phyloP scores from a whole-genome alignment of 2,888 invertebrate species.

The Gasteruption jaculator region DNA sequence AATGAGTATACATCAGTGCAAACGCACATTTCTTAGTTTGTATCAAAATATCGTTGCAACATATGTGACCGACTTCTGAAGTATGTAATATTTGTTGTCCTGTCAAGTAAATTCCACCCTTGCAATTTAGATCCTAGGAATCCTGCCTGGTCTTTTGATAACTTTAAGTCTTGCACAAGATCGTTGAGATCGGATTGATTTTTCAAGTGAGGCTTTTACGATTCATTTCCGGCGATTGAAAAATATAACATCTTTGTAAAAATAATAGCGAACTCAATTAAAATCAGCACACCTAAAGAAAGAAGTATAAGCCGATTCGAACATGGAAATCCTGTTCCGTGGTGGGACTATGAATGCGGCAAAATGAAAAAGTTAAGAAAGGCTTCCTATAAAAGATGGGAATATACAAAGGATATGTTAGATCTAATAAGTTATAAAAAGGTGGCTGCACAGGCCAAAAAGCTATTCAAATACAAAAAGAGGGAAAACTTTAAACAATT shows the following conservation, averaged over 20 bases:
- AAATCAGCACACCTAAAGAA: conserved; percentile 1
- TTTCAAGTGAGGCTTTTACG: too few species aligned
- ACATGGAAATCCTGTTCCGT: conserved; percentile 10
- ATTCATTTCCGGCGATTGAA: background rate
- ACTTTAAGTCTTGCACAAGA: too few species aligned
- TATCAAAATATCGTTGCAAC: too few species aligned
- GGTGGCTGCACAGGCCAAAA: background rate
- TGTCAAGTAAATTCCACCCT: too few species aligned
- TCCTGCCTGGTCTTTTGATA: too few species aligned
- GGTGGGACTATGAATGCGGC: conserved; percentile 20
- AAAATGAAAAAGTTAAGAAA: conserved; percentile 1
- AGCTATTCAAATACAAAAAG: conserved; percentile 7
- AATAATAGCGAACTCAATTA: background rate
- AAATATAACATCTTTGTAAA: conserved; percentile 9
- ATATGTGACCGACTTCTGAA: too few species aligned
- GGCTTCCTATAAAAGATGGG: conserved; percentile 3
- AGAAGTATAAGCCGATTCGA: background rate
- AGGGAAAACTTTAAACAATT: conserved; percentile 8
- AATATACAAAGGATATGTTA: background rate
- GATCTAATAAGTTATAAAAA: conserved; percentile 7
- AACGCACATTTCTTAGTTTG: too few species aligned
- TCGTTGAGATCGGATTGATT: too few species aligned
- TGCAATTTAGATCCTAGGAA: too few species aligned
- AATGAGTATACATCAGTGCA: too few species aligned
- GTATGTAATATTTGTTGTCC: too few species aligned